phyloP scores from a whole-genome alignment of 2,113 vertebrate species.

The Tauraco erythrolophus region DNA sequence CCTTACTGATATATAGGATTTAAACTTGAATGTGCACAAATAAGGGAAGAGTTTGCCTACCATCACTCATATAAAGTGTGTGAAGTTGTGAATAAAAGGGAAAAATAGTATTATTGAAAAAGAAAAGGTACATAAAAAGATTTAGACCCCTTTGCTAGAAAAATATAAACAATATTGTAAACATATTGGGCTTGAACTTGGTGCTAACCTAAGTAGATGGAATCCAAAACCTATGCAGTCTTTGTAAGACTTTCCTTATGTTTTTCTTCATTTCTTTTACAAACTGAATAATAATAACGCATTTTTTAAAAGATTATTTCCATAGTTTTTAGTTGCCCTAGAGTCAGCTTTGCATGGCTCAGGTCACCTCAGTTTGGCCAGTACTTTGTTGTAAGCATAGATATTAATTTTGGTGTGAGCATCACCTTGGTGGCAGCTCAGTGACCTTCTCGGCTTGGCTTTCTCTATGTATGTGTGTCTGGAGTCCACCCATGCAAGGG shows the following conservation, averaged over 20 bases:
- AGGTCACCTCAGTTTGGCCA: background rate
- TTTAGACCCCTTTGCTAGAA: too few species aligned
- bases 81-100: background rate
- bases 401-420: background rate
- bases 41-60: background rate
- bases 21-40: background rate
- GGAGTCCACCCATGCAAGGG: background rate
- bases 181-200: background rate
- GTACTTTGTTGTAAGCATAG: background rate
- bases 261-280: background rate
- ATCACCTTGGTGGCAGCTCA: too few species aligned
- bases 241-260: background rate
- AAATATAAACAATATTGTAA: too few species aligned
- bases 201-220: background rate
- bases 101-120: background rate
- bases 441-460: background rate
- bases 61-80: background rate
- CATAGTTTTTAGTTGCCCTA: too few species aligned
- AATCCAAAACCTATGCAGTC: background rate
- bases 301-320: too few species aligned
- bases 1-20: background rate
- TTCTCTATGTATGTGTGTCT: background rate
- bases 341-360: background rate
- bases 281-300: background rate
- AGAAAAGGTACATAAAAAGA: background rate